Conservation (phyloP, 2,888 invertebrate genomes). For the Graphium colonna region DNA sequence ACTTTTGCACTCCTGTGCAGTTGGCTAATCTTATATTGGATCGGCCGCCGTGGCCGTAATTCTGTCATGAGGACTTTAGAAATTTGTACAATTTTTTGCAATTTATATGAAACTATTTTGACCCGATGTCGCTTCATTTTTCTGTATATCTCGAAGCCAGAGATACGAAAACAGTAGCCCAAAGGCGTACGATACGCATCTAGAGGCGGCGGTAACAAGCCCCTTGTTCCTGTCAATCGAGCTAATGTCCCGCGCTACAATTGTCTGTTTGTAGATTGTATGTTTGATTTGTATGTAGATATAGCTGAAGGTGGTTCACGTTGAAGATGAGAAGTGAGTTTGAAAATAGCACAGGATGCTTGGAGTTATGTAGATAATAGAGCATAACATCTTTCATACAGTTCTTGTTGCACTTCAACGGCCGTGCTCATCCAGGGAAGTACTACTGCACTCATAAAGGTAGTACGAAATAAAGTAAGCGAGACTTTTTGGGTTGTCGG, state of each 20-base stretch:
- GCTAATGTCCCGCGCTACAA: slow-evolving; percentile 57
- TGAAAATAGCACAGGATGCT: background rate
- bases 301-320: slow-evolving; percentile 13
- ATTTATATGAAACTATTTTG: too few species aligned
- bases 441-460: too few species aligned
- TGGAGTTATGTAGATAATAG: too few species aligned
- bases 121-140: background rate
- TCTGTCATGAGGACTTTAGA: too few species aligned
- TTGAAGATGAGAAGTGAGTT: slow-evolving; percentile 1
- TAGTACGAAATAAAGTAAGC: background rate
- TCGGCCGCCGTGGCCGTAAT: too few species aligned
- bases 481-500: too few species aligned
- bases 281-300: slow-evolving; percentile 2
- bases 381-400: too few species aligned
- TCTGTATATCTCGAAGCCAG: slow-evolving; percentile 15
- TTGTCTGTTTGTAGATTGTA: slow-evolving; percentile 7
- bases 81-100: too few species aligned
- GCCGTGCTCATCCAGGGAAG: too few species aligned
- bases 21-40: too few species aligned
- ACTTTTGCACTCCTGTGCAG: too few species aligned
- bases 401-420: too few species aligned
- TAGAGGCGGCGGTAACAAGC: slow-evolving; percentile 63
- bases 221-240: slow-evolving; percentile 72
- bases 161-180: slow-evolving; percentile 70
- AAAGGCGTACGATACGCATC: slow-evolving; percentile 73